Conservation (phyloP, 1,140 invertebrate genomes). For the Acromyrmex charruanus region DNA sequence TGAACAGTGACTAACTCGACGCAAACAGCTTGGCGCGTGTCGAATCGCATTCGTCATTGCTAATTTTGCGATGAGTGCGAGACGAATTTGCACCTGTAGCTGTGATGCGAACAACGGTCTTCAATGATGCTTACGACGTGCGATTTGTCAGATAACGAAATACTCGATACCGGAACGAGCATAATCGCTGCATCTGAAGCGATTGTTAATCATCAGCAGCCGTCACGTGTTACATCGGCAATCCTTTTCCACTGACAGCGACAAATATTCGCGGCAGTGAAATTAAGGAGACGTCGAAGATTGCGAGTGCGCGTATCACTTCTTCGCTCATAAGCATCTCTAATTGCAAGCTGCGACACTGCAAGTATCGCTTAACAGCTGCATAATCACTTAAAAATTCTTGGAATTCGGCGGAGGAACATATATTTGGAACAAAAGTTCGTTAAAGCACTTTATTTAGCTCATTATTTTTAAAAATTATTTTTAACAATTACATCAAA, state of each 20-base stretch:
- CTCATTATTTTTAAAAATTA: too few species aligned
- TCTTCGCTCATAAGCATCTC: not conserved
- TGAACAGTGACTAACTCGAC: not conserved
- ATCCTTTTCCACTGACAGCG: not conserved
- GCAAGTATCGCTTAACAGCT: slow-evolving; percentile 9
- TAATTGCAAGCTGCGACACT: slow-evolving; percentile 21
- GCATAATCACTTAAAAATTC: slow-evolving; percentile 28
- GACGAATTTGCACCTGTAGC: slow-evolving; percentile 34
- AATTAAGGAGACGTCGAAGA: slow-evolving; percentile 24
- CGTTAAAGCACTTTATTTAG: too few species aligned
- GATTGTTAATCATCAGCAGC: not conserved
- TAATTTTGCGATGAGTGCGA: slow-evolving; percentile 17
- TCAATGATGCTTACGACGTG: not conserved
- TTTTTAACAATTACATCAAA: too few species aligned
- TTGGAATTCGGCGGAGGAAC: not conserved
- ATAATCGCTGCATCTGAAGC: not conserved
- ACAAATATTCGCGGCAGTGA: slow-evolving; percentile 17
- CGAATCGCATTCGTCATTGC: not conserved
- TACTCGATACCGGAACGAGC: not conserved
- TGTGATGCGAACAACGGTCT: not conserved
- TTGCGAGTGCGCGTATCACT: not conserved
- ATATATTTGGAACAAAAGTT: not conserved
- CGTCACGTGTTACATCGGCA: not conserved
- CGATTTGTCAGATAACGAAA: slow-evolving; percentile 10
- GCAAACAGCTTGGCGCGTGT: slow-evolving; percentile 15